Percentiles rank a stretch among this genome's conserved stretches.
These are phyloP conservation scores for Aplidium turbinatum DNA, from an alignment of 23 tunicate species.

Conservation along the genomic window DNA sequence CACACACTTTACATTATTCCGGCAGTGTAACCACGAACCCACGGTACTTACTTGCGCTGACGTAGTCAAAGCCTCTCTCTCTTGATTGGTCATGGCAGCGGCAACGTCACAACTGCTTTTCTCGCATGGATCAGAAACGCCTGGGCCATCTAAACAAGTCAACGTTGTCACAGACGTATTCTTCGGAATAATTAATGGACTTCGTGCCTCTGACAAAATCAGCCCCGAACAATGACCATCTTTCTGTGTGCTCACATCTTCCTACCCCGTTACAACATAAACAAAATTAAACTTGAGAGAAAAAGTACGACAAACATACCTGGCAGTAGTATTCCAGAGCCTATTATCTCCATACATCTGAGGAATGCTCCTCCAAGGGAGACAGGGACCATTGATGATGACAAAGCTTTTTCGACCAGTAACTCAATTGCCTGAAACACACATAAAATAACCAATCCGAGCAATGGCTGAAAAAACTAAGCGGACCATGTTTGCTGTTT, in stretches of 20 bases:
- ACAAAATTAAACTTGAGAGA: too few species aligned
- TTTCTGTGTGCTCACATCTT: too few species aligned
- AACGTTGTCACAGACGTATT: background rate
- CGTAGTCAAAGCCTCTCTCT: constrained; percentile 57
- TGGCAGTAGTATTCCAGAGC: constrained; percentile 78
- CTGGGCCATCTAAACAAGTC: constrained; percentile 28
- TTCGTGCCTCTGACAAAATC: too few species aligned
- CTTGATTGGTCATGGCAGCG: constrained; percentile 46
- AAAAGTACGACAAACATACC: too few species aligned
- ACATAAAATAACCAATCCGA: too few species aligned
- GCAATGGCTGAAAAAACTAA: too few species aligned
- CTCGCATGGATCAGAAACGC: constrained; percentile 78
- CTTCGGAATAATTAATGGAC: too few species aligned
- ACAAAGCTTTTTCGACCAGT: constrained; percentile 51
- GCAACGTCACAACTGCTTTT: constrained; percentile 43
- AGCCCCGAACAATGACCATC: background rate
- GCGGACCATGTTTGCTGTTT: background rate
- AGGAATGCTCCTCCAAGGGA: constrained; percentile 76
- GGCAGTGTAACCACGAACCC: background rate
- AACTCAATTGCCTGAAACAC: constrained; percentile 77
- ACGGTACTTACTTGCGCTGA: constrained; percentile 62
- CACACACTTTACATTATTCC: background rate
- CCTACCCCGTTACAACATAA: too few species aligned
- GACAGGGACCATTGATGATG: constrained; percentile 51
- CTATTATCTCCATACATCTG: constrained; percentile 68